phyloP scores from a whole-genome alignment of 2,797 vertebrate species.

The Liasis olivaceus region DNA sequence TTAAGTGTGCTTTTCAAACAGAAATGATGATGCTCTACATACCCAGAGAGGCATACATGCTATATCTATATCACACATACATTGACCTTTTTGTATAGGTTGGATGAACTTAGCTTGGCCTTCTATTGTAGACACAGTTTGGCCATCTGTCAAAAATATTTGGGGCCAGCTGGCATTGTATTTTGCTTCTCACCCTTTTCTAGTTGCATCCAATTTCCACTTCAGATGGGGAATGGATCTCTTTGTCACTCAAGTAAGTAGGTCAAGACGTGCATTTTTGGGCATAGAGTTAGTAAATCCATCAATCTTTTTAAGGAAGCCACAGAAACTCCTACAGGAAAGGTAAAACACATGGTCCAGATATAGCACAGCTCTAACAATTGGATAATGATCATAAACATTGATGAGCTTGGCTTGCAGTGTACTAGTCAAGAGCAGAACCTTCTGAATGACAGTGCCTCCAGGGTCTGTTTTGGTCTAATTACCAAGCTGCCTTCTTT shows the following conservation, averaged over 20 bases:
- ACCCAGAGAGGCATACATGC: neutral
- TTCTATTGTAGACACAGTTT: no score
- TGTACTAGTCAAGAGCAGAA: no score
- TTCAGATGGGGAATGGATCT: no score
- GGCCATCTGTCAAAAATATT: neutral
- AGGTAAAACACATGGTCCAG: neutral
- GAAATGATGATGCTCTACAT: neutral
- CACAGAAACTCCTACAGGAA: neutral
- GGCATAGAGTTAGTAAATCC: neutral
- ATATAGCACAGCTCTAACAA: no score
- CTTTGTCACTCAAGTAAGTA: neutral
- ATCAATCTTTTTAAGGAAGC: neutral
- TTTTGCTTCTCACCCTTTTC: neutral
- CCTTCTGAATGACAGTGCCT: no score
- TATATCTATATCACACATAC: no score
- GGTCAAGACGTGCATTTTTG: neutral
- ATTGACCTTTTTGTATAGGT: no score
- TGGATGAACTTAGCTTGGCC: no score
- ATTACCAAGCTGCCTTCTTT: no score
- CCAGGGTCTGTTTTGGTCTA: no score
- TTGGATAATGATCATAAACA: neutral
- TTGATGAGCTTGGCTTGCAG: no score
- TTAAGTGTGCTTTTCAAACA: neutral
- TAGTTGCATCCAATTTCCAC: neutral
- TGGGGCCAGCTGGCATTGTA: neutral